Evolutionary conservation across 2,888 invertebrate species (phyloP).

Genomic region (Sarcophaga caerulescens): DNA sequence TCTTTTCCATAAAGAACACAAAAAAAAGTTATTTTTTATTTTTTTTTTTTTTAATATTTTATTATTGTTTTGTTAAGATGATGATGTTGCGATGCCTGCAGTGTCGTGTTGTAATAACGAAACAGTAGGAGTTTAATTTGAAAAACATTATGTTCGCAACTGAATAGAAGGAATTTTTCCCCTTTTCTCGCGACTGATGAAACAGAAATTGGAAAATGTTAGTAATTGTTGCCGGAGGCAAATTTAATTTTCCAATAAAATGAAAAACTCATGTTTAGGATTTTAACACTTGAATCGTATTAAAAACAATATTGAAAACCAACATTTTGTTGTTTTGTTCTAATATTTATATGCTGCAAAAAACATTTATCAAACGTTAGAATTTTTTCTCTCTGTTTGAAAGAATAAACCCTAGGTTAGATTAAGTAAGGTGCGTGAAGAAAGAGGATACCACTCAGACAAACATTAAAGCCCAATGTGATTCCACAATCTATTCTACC

Average conservation of each 20-base stretch:
- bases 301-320: no score
- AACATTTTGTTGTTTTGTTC: no score
- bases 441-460: no score
- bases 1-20: not conserved
- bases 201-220: not conserved
- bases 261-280: constrained; percentile 55
- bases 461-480: no score
- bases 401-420: no score
- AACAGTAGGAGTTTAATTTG: constrained; percentile 72
- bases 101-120: constrained; percentile 64
- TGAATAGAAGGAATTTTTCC: constrained; percentile 19
- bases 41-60: not conserved
- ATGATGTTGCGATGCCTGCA: constrained; percentile 34
- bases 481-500: no score
- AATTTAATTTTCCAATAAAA: constrained; percentile 42
- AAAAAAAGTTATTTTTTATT: no score
- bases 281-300: constrained; percentile 12
- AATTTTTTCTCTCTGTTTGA: no score
- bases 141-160: constrained; percentile 27
- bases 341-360: no score
- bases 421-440: no score
- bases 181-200: constrained; percentile 16
- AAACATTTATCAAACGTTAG: no score
- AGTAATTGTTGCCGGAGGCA: constrained; percentile 37
- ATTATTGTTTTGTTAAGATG: constrained; percentile 59